Conservation (phyloP, 2,888 invertebrate genomes). For the Zaprionus lineosus region DNA sequence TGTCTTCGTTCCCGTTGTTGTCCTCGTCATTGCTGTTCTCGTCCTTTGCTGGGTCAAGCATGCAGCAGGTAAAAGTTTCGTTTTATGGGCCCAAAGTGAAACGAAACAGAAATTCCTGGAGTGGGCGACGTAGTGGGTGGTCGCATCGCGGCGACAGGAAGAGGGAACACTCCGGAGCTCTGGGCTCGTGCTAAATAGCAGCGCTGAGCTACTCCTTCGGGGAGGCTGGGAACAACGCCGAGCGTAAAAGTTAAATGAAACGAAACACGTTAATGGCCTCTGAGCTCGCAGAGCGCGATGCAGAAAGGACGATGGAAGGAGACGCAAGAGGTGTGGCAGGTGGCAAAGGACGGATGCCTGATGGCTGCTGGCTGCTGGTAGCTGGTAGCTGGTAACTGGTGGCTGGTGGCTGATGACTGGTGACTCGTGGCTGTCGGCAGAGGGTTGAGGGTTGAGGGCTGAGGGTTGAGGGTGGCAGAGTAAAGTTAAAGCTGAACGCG, state of each 20-base stretch:
- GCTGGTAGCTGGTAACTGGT: too few relatives aligned
- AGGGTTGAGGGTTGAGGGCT: background rate
- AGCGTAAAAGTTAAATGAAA: conserved; percentile 79
- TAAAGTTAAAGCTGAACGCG: conserved; percentile 48
- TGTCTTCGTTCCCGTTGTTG: conserved; percentile 6
- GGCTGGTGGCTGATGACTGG: too few relatives aligned
- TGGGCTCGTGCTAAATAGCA: conserved; percentile 68
- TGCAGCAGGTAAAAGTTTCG: conserved; percentile 73
- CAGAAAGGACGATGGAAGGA: background rate
- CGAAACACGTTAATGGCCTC: conserved; percentile 78
- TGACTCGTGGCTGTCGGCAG: too few relatives aligned
- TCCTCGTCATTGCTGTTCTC: conserved; percentile 13
- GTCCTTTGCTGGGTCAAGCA: conserved; percentile 66
- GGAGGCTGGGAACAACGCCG: conserved; percentile 58
- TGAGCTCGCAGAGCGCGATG: conserved; percentile 26
- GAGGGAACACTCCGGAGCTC: conserved; percentile 1
- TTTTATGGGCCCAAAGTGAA: conserved; percentile 53
- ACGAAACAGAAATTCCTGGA: conserved; percentile 54
- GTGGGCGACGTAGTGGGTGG: conserved; percentile 10
- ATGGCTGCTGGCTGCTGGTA: too few relatives aligned
- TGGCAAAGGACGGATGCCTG: conserved; percentile 14
- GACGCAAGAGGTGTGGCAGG: conserved; percentile 1
- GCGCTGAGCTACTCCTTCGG: conserved; percentile 28
- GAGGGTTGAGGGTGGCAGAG: conserved; percentile 3
- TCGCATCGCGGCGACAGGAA: background rate